A percentile compares a stretch with the other conserved stretches of the same genome.
Evolutionary conservation across 2,888 invertebrate species (phyloP).

Genomic region (Cryptus armator): DNA sequence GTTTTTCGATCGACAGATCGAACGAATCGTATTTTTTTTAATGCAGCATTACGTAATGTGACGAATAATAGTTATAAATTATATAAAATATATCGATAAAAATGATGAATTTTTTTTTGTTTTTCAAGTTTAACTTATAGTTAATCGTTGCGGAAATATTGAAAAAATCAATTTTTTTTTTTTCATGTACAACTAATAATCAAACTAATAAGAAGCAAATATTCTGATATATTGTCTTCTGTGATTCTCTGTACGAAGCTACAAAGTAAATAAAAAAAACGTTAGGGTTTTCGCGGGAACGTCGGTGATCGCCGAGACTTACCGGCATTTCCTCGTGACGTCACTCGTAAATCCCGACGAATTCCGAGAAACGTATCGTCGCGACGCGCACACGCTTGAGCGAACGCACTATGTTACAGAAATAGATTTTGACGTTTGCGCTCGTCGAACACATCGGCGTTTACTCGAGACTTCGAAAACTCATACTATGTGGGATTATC

Average conservation of each 20-base stretch:
- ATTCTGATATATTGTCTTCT: too few relatives aligned
- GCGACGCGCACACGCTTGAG: neutral
- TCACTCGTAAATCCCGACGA: constrained; percentile 30
- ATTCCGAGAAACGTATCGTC: constrained; percentile 12
- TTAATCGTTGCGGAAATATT: neutral
- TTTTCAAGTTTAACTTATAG: too few relatives aligned
- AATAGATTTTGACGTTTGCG: constrained; percentile 27
- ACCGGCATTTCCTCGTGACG: constrained; percentile 15
- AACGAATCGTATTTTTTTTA: too few relatives aligned
- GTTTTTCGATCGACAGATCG: too few relatives aligned
- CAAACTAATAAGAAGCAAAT: too few relatives aligned
- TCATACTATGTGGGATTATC: neutral
- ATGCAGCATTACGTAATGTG: too few relatives aligned
- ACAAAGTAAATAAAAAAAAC: neutral
- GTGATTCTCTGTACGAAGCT: neutral
- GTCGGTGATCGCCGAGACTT: neutral
- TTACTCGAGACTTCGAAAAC: neutral
- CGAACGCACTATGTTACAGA: neutral
- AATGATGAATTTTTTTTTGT: too few relatives aligned
- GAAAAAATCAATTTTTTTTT: neutral
- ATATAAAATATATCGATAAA: neutral
- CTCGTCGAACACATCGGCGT: neutral
- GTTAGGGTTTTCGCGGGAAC: neutral
- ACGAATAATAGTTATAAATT: neutral
- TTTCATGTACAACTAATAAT: too few relatives aligned